Base-by-base conservation (phyloP, 2,797 vertebrate species). In the Parambassis ranga region DNA sequence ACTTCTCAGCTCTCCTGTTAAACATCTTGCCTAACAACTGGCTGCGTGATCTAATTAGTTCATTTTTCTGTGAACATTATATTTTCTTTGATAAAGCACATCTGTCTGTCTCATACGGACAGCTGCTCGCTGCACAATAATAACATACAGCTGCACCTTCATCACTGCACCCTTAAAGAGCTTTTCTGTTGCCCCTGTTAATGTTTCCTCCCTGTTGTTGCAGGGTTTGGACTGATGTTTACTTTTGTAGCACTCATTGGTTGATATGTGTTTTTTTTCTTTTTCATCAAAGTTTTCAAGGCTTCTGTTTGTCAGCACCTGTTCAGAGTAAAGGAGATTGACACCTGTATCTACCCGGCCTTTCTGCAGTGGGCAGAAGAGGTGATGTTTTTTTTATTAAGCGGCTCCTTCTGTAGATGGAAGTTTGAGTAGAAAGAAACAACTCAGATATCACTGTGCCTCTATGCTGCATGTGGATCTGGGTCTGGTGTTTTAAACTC, bases 111-210 rank as follows among this genome's bases (percentile, higher is more conserved):
- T 53, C 42, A 28, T 32, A 33, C 4, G 5, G 32, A 48, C 51
- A 67, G 52, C 67, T 79, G 79, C 28, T 71, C 8, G 7, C 35
- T 14, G 9, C 48, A 58, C 31, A 37, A 46, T 68, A 23, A 73
- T 66, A 38, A 47, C 36, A 23, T 46, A 53, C 58, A 72, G 58
- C 44, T 51, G 41, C 23, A 49, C 26, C 48, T 47, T n/a, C n/a
- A n/a, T n/a, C n/a, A n/a, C n/a, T n/a, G n/a, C n/a, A n/a, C n/a
- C n/a, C n/a, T n/a, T n/a, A n/a, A n/a, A n/a, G n/a, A n/a, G n/a
- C n/a, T n/a, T n/a, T n/a, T n/a, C n/a, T n/a, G n/a, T n/a, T n/a
- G n/a, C n/a, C n/a, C 3, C 4, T 16, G 39, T 27, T 58, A 2
- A 50, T 32, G 19, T 31, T 14, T 31, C n/a, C 24, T 60, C 33